Conservation (phyloP, 2,797 vertebrate species). For the Thaleichthys pacificus region DNA sequence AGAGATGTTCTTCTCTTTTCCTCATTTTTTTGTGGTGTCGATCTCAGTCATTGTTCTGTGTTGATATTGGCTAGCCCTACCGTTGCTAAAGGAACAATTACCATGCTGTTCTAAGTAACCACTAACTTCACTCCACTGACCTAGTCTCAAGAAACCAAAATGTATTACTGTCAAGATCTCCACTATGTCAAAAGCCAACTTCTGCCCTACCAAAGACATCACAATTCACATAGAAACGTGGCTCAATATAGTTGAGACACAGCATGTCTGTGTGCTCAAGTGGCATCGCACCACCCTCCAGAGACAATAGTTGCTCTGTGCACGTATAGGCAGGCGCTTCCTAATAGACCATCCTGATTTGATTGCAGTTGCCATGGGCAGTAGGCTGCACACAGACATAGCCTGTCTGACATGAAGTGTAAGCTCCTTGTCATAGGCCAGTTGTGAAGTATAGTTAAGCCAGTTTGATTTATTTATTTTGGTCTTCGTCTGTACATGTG, state of each 20-base stretch:
- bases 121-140: background rate
- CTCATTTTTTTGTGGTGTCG: background rate
- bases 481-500: too few species aligned
- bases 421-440: background rate
- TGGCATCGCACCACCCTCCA: slow-evolving; percentile 29
- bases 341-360: slow-evolving; percentile 32
- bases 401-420: background rate
- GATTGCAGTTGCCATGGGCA: slow-evolving; percentile 30
- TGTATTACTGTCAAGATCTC: background rate
- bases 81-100: background rate
- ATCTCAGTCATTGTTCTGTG: background rate
- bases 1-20: background rate
- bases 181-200: background rate
- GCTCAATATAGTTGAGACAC: background rate
- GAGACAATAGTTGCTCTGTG: slow-evolving; percentile 49
- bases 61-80: background rate
- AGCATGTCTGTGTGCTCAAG: slow-evolving; percentile 16
- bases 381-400: slow-evolving; percentile 19
- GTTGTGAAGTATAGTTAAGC: background rate
- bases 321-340: slow-evolving; percentile 14
- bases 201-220: background rate
- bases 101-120: background rate
- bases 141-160: background rate
- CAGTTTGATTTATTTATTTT: too few species aligned
- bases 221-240: background rate